Base-by-base conservation (phyloP, 2,113 vertebrate species). In the Amphiprion ocellaris region DNA sequence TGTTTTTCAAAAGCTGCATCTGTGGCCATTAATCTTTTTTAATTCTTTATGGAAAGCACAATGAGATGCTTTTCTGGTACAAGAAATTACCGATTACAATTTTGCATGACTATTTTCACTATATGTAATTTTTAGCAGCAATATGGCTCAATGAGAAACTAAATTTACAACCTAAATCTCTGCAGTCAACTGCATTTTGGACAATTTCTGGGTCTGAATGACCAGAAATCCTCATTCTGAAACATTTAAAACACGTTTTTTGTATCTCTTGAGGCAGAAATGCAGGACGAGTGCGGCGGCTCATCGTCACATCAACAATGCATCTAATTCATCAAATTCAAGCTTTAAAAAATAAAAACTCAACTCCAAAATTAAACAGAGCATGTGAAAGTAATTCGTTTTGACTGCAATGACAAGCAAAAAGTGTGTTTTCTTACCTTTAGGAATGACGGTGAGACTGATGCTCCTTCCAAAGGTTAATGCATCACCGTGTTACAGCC, bases 351-450 rank as follows among this genome's bases (percentile, higher is more conserved):
- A 30, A 16, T 30, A 46, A 58, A 67, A 71, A 19, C 21, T 24
- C 0, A 0, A 3, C 3, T 60, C 39, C 21, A 33, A 15, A 24
- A 3, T 16, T 9, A 14, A 21, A 14, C 53, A 39, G 5, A 17
- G 0, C 10, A 5, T 21, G 4, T 0, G 4, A 46, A 11, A 6
- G 0, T 5, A 2, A 21, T 7, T 0, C 0, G 37, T 23, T 50
- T 17, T 47, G 21, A 4, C 24, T 0, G 2, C 0, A 1, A n/a
- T 3, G 24, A n/a, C 1, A 8, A 39, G n/a, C 0, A 55, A 2
- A 54, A 41, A 9, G 7, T 0, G 1, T 2, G 8, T 73, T 59
- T 82, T 72, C 78, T 86, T 86, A 93, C 90, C 92, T 82, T 9
- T 24, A 16, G 72, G 77, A 2, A 0, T 0, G 23, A 94, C 80